Conservation (phyloP, 2,113 vertebrate species). For the Jaculus jaculus region DNA sequence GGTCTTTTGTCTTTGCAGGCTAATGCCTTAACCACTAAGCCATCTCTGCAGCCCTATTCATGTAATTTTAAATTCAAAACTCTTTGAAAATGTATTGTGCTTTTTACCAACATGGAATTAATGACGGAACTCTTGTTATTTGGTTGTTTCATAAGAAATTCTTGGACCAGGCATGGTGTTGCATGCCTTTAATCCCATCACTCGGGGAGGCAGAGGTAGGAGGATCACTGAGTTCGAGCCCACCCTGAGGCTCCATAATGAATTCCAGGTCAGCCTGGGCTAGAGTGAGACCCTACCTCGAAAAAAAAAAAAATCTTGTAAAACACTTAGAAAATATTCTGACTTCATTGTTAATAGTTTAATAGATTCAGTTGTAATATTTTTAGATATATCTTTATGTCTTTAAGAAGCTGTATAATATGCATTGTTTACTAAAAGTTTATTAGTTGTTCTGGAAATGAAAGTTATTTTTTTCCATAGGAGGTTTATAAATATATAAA, state of each 20-base stretch:
- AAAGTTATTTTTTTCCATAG: slow-evolving; percentile 16
- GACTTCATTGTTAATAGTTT: not conserved
- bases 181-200: too few relatives aligned
- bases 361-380: not conserved
- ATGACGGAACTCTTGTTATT: not conserved
- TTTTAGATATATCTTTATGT: not conserved
- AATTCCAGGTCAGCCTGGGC: too few relatives aligned
- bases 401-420: not conserved
- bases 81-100: not conserved
- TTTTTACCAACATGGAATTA: not conserved
- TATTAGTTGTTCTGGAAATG: slow-evolving; percentile 8
- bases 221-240: too few relatives aligned
- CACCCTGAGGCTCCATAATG: too few relatives aligned
- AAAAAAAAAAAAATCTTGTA: too few relatives aligned
- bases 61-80: too few relatives aligned
- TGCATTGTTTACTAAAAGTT: not conserved
- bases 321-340: not conserved
- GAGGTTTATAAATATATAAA: slow-evolving; percentile 23
- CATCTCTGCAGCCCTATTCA: too few relatives aligned
- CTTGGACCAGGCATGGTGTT: too few relatives aligned
- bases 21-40: too few relatives aligned
- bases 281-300: too few relatives aligned
- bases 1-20: too few relatives aligned
- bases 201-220: too few relatives aligned
- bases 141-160: not conserved